Evolutionary conservation across 2,113 vertebrate genomes (phyloP), one percentile per base, ranked within the genome.

Genomic region (Crypturellus undulatus): DNA sequence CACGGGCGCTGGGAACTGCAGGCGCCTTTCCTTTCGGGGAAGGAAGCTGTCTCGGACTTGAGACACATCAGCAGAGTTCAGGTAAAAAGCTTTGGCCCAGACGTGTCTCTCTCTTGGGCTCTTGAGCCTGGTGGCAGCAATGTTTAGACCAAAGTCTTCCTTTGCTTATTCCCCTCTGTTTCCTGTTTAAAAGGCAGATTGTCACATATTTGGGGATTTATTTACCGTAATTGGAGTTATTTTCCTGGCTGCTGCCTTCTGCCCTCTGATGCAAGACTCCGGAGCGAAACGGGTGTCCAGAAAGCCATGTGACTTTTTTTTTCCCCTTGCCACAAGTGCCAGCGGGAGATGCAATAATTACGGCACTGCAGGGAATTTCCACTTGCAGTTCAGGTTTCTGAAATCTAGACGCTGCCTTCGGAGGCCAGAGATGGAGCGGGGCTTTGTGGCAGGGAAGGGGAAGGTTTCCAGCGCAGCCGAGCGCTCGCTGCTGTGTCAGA

Each of bases 371-470:
- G 97, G 97, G 97, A 97, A 97, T 97, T 98, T 98, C 97, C 97
- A 98, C 96, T 97, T 91, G 96, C 87, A 97, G 96, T 96, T 95
- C 96, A 97, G 95, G 95, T 98, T 97, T 98, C 97, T 97, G 95
- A 98, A 98, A 97, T 94, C 94, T 91, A 92, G 97, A 98, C 91
- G 47, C 94, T 97, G 96, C 96, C 97, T 97, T 97, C 21, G 76
- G 97, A 97, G 92, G 94, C 90, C 95, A 88, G 79, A 85, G 95
- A 95, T 96, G 42, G 98, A 97, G 97, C 94, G 89, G 97, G 94
- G 83, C 80, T 93, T 94, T 93, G 94, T 90, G 94, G 90, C 96
- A 95, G 70, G 71, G 88, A 70, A 84, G 67, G 83, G 86, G 49
- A 72, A 89, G 86, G 73, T 87, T 95, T 93, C 94, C 96, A 96